A percentile compares a stretch with the other conserved stretches of the same genome.
Evolutionary conservation across 2,888 invertebrate genomes (phyloP).

Genomic region (Cabera pusaria): DNA sequence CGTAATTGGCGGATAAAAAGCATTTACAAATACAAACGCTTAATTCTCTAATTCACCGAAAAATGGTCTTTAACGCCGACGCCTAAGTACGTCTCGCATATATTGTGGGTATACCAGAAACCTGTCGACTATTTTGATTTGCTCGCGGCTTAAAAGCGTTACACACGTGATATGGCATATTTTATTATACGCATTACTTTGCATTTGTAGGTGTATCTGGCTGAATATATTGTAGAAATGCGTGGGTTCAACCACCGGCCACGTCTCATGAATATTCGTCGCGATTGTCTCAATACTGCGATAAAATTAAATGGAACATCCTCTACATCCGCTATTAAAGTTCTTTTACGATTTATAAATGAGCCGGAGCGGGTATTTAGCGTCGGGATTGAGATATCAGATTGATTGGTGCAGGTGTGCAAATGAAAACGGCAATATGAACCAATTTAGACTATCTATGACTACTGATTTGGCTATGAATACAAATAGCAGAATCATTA

Average conservation of each 20-base stretch:
- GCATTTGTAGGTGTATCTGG: constrained; percentile 22
- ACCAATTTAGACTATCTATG: constrained; percentile 7
- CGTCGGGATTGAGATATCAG: constrained; percentile 25
- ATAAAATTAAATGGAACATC: constrained; percentile 56
- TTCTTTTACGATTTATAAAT: constrained; percentile 55
- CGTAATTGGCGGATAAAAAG: constrained; percentile 27
- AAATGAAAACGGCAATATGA: constrained; percentile 4
- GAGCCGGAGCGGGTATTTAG: constrained; percentile 26
- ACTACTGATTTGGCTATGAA: constrained; percentile 8
- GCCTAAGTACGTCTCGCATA: constrained; percentile 4
- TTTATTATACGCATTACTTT: constrained; percentile 21
- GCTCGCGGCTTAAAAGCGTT: constrained; percentile 9
- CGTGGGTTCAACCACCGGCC: constrained; percentile 33
- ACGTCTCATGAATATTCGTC: constrained; percentile 52
- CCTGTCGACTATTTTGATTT: constrained; percentile 9
- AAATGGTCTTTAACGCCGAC: constrained; percentile 14
- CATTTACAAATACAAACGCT: constrained; percentile 15
- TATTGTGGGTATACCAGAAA: constrained; percentile 1
- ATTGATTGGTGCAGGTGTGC: constrained; percentile 18
- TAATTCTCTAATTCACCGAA: constrained; percentile 11
- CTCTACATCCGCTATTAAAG: constrained; percentile 57
- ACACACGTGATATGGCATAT: constrained; percentile 20
- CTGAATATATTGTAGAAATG: constrained; percentile 24
- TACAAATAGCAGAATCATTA: too few species aligned
- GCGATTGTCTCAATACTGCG: constrained; percentile 46